phyloP scores from a whole-genome alignment of 2,113 vertebrate genomes.

The Macrotus californicus region DNA sequence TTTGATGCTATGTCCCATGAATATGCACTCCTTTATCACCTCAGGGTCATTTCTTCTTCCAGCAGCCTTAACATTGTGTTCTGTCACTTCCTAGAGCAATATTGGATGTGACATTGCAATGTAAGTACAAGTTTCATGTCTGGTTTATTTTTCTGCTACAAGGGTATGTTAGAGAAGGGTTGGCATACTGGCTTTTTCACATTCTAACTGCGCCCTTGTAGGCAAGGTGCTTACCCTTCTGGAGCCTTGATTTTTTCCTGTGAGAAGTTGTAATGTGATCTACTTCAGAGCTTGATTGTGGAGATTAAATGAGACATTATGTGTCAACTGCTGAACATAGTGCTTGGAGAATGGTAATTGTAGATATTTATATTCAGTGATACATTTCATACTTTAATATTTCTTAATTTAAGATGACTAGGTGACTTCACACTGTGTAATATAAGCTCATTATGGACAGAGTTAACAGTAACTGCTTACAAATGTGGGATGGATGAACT shows the following conservation, averaged over 20 bases:
- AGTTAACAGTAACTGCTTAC: conserved; percentile 23
- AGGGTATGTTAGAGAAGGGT: background rate
- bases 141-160: background rate
- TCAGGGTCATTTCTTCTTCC: background rate
- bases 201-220: background rate
- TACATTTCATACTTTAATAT: background rate
- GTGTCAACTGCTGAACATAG: background rate
- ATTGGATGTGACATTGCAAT: background rate
- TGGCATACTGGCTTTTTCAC: background rate
- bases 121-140: background rate
- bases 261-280: background rate
- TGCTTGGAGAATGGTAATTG: conserved; percentile 17
- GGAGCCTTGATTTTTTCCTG: background rate
- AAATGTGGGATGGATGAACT: conserved; percentile 25
- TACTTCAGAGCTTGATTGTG: background rate
- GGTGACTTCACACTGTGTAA: conserved; percentile 32
- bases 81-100: background rate
- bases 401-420: conserved; percentile 44
- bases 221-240: background rate
- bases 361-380: conserved; percentile 23
- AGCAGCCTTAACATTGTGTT: background rate
- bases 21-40: background rate
- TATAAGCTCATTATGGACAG: background rate
- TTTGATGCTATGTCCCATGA: background rate
- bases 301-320: background rate